These are phyloP conservation scores for Leucania comma DNA, from an alignment of 2,888 invertebrate species.

Conservation along the genomic window DNA sequence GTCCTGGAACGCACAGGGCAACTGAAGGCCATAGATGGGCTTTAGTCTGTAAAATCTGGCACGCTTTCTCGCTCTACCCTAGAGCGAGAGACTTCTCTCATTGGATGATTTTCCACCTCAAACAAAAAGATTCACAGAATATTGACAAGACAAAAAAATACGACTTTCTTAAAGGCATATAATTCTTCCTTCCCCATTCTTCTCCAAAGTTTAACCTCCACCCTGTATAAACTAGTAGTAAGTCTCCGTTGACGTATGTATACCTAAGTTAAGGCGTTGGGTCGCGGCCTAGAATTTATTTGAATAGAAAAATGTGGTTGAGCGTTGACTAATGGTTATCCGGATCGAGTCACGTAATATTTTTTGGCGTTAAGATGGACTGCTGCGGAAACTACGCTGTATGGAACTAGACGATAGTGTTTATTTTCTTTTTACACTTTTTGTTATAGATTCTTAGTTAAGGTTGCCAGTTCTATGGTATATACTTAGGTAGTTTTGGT, in stretches of 20 bases:
- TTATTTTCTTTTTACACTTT: background rate
- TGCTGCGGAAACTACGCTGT: background rate
- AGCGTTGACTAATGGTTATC: conserved; percentile 38
- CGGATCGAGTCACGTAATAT: conserved; percentile 34
- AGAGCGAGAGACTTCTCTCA: no score
- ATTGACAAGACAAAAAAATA: no score
- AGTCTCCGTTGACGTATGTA: conserved; percentile 27
- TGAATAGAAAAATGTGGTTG: conserved; percentile 48
- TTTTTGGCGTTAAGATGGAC: conserved; percentile 15
- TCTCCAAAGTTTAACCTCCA: conserved; percentile 22
- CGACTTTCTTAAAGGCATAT: no score
- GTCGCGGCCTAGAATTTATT: conserved; percentile 52
- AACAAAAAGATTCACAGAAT: no score
- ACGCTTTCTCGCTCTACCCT: no score
- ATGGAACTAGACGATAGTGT: background rate
- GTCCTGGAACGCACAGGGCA: no score
- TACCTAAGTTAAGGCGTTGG: conserved; percentile 10
- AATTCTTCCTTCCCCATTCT: conserved; percentile 21
- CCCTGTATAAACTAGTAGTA: conserved; percentile 28
- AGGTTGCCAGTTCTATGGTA: background rate
- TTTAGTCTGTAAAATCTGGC: no score
- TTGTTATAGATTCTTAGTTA: no score
- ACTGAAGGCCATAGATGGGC: no score
- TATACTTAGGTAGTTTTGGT: no score
- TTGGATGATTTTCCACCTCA: no score